These are phyloP conservation scores for Venustoraphidia nigricollis DNA, from an alignment of 2,888 invertebrate species.

Conservation along the genomic window DNA sequence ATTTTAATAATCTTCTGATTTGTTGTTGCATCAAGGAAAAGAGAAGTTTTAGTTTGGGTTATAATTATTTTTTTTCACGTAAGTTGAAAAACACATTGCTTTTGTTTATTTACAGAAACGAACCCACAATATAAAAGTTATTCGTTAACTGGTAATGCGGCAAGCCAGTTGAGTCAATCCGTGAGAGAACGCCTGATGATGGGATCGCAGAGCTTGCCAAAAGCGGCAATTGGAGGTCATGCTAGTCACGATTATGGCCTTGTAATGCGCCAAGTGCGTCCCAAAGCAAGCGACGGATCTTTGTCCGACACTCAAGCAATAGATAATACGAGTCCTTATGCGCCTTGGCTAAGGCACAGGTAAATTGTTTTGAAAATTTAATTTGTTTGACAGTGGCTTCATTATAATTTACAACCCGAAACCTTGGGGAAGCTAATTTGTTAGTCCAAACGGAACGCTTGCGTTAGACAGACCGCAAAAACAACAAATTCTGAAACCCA, in stretches of 20 bases:
- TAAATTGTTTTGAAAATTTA: constrained; percentile 19
- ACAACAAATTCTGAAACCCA: background rate
- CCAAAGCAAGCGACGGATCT: constrained; percentile 54
- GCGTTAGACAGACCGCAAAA: background rate
- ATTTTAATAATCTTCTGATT: too few species aligned
- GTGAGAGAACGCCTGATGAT: constrained; percentile 68
- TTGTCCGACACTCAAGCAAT: constrained; percentile 75
- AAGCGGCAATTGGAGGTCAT: constrained; percentile 27
- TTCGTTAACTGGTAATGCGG: constrained; percentile 70
- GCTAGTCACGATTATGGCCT: constrained; percentile 24
- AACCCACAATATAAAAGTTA: constrained; percentile 71
- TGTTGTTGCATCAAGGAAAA: too few species aligned
- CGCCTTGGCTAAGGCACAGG: constrained; percentile 79
- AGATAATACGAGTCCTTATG: constrained; percentile 69
- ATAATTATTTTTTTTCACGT: too few species aligned
- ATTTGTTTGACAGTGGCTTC: background rate
- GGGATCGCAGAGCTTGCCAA: constrained; percentile 76
- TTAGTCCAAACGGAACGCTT: background rate
- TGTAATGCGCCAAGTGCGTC: constrained; percentile 25
- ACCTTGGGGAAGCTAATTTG: too few species aligned
- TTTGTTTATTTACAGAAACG: constrained; percentile 33
- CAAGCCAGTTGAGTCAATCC: constrained; percentile 73
- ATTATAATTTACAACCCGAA: background rate
- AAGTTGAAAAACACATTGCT: too few species aligned
- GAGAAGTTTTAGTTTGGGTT: too few species aligned